These are phyloP conservation scores for Lordiphosa mommai DNA, from an alignment of 1,140 invertebrate genomes.

Conservation along the genomic window DNA sequence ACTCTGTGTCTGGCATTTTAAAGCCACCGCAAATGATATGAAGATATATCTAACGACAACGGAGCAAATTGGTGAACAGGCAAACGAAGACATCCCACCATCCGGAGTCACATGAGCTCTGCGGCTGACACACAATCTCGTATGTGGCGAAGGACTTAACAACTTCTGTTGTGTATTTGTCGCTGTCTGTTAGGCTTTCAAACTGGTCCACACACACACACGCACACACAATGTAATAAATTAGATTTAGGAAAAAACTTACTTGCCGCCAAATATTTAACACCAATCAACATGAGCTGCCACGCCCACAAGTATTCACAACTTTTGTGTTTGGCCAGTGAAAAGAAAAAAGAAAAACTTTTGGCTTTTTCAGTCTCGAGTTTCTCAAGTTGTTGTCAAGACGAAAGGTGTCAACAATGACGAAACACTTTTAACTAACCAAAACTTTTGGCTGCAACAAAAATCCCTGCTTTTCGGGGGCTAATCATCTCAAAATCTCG, in stretches of 20 bases:
- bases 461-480: slow-evolving; percentile 6
- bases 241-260: slow-evolving; percentile 66
- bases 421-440: slow-evolving; percentile 76
- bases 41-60: slow-evolving; percentile 47
- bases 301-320: background rate
- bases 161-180: slow-evolving; percentile 13
- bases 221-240: slow-evolving; percentile 64
- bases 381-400: slow-evolving; percentile 39
- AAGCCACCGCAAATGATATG: slow-evolving; percentile 53
- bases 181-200: slow-evolving; percentile 51
- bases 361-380: slow-evolving; percentile 53
- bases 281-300: slow-evolving; percentile 61
- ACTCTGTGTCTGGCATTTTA: slow-evolving; percentile 12
- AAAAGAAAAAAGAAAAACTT: slow-evolving; percentile 41
- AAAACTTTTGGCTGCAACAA: too few species aligned
- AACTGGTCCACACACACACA: too few species aligned
- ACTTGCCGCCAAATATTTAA: slow-evolving; percentile 67
- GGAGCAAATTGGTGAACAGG: slow-evolving; percentile 41
- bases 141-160: slow-evolving; percentile 21
- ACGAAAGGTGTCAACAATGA: slow-evolving; percentile 76
- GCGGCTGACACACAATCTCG: slow-evolving; percentile 19
- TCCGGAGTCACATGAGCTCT: slow-evolving; percentile 29
- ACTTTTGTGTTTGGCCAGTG: background rate
- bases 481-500: slow-evolving; percentile 41
- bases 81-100: background rate